Conservation (phyloP, 2,888 invertebrate genomes). For the Thymelicus acteon region DNA sequence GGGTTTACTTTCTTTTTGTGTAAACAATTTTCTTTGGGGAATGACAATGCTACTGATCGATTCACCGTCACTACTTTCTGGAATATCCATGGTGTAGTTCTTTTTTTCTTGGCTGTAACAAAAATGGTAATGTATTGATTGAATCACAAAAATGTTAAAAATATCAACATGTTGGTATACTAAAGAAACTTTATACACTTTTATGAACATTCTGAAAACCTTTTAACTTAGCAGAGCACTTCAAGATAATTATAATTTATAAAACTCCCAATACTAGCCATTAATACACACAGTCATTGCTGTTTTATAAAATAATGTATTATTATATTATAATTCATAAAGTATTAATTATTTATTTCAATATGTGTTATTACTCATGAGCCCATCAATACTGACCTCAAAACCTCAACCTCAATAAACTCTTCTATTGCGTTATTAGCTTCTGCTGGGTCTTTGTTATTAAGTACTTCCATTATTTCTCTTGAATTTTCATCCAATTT, state of each 20-base stretch:
- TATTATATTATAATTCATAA: too few species aligned
- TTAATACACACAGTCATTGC: too few species aligned
- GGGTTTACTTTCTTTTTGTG: conserved; percentile 60
- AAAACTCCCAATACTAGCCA: too few species aligned
- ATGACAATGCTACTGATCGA: conserved; percentile 73
- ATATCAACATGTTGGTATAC: too few species aligned
- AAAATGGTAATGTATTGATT: conserved; percentile 10
- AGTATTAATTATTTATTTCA: not conserved
- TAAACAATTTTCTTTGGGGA: conserved; percentile 68
- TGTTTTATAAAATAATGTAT: too few species aligned
- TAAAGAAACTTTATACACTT: too few species aligned
- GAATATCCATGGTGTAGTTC: conserved; percentile 60
- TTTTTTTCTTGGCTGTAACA: conserved; percentile 67
- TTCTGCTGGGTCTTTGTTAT: conserved; percentile 53
- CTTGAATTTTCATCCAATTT: conserved; percentile 65
- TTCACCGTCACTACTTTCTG: conserved; percentile 74
- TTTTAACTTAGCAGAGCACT: too few species aligned
- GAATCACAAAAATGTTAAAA: too few species aligned
- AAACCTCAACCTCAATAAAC: conserved; percentile 62
- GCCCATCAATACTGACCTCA: conserved; percentile 54
- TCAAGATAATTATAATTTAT: too few species aligned
- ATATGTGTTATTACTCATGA: not conserved
- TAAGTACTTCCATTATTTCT: conserved; percentile 62
- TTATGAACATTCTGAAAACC: too few species aligned
- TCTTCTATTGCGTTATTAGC: conserved; percentile 61